phyloP scores from a whole-genome alignment of 2,797 vertebrate species.

The Mus spretus region DNA sequence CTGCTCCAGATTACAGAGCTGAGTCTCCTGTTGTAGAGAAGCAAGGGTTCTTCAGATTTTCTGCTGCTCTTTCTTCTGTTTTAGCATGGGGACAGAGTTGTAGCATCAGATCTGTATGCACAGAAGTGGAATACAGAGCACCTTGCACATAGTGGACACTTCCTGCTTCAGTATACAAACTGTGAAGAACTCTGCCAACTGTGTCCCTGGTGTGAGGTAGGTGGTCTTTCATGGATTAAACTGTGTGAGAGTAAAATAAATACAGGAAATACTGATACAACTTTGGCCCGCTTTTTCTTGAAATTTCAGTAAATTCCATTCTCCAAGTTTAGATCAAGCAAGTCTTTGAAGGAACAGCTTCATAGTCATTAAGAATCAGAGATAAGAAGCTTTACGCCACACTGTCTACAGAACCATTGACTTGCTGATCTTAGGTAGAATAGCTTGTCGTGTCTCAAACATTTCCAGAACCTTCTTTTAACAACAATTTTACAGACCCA shows the following conservation, averaged over 20 bases:
- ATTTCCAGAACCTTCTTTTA: background rate
- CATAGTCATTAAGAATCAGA: conserved; percentile 31
- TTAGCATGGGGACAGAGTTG: background rate
- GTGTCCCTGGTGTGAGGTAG: conserved; percentile 36
- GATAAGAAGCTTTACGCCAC: background rate
- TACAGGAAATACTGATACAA: conserved; percentile 41
- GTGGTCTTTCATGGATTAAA: conserved; percentile 22
- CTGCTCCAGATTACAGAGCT: background rate
- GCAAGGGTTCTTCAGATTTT: background rate
- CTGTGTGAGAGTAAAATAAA: conserved; percentile 59
- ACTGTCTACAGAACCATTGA: conserved; percentile 33
- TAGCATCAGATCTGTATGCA: background rate
- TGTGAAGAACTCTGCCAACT: conserved; percentile 3
- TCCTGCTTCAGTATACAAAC: background rate
- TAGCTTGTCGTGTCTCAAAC: background rate
- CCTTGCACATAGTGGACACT: background rate
- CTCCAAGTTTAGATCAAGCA: conserved; percentile 63
- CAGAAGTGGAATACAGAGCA: background rate
- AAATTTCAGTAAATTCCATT: conserved; percentile 57
- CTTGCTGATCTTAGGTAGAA: conserved; percentile 36
- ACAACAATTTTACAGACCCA: background rate
- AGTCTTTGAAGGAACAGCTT: conserved; percentile 53
- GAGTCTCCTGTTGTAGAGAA: background rate
- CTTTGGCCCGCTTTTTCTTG: conserved; percentile 57
- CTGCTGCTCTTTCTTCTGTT: background rate